Conservation (phyloP, 2,797 vertebrate genomes). For the Neopelma chrysocephalum region DNA sequence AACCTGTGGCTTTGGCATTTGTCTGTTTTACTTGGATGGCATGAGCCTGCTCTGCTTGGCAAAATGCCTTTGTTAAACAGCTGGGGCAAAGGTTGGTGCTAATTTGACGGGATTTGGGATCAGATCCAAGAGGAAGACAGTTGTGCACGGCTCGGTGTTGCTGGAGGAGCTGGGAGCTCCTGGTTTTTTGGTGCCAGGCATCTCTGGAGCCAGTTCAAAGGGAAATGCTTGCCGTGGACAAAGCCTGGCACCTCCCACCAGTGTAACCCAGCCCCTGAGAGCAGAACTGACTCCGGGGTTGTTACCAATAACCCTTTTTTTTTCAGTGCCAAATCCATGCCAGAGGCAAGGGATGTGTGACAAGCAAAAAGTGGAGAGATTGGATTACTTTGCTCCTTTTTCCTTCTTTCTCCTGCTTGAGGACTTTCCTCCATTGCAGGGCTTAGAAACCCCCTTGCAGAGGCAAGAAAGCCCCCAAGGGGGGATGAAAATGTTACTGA, state of each 20-base stretch:
- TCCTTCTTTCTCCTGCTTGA: background rate
- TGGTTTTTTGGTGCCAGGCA: background rate
- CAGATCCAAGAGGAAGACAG: rapidly evolving
- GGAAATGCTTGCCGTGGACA: background rate
- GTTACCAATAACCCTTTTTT: background rate
- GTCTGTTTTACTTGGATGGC: background rate
- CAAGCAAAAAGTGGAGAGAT: background rate
- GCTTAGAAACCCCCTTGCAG: background rate
- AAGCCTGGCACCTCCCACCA: background rate
- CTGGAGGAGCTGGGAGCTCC: background rate
- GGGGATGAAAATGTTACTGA: background rate
- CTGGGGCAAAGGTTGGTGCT: background rate
- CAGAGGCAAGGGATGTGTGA: background rate
- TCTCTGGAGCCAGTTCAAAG: background rate
- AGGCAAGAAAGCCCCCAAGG: background rate
- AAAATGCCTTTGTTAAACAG: background rate
- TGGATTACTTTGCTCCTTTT: background rate
- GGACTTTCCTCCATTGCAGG: background rate
- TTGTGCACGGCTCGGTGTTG: background rate
- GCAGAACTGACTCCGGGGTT: background rate
- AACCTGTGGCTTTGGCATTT: background rate
- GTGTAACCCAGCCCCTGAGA: background rate
- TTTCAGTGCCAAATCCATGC: background rate
- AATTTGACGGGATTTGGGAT: background rate
- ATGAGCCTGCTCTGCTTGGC: background rate